phyloP scores from a whole-genome alignment of 1,140 invertebrate species.

The Cepaea nemoralis region DNA sequence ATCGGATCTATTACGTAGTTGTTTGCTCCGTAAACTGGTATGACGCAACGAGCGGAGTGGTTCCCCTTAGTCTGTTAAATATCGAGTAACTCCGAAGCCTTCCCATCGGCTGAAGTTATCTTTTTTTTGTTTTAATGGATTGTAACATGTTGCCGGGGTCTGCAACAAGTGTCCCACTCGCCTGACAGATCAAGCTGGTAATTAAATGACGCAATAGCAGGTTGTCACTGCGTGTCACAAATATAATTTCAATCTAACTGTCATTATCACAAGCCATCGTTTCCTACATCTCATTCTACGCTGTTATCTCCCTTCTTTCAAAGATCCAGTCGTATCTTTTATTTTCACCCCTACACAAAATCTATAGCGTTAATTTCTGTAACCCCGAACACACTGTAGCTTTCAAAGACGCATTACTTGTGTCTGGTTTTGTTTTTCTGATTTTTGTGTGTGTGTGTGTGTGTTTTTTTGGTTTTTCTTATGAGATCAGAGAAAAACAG shows the following conservation, averaged over 20 bases:
- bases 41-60: neutral
- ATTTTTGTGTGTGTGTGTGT: no score
- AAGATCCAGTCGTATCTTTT: no score
- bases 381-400: no score
- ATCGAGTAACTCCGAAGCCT: neutral
- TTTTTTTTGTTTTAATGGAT: neutral
- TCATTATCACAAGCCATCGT: neutral
- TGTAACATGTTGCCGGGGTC: neutral
- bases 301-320: no score
- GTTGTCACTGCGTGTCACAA: neutral
- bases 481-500: no score
- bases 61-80: neutral
- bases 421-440: no score
- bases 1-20: neutral
- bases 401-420: no score
- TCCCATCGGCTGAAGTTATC: neutral
- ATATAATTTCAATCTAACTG: neutral
- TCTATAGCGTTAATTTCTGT: no score
- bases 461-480: no score
- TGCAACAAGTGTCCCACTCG: neutral
- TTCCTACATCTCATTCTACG: no score
- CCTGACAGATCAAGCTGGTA: neutral
- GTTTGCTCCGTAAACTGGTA: neutral
- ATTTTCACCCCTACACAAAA: no score
- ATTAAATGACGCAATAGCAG: neutral